Evolutionary conservation across 2,888 invertebrate species (phyloP).

Genomic region (Agrotis puta): DNA sequence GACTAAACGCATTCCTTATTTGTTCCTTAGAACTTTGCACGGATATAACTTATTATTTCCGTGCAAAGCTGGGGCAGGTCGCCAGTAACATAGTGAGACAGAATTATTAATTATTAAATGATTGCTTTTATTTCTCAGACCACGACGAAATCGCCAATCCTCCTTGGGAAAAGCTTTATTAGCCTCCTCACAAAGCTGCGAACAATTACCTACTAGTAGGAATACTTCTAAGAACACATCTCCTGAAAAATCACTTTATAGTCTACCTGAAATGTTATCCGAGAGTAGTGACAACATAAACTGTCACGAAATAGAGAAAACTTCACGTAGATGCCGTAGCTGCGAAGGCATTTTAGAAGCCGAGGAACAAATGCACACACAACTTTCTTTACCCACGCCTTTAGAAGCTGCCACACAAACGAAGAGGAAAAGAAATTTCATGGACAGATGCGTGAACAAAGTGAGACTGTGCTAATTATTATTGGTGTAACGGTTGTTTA

Average conservation of each 20-base stretch:
- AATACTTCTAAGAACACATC: constrained; percentile 84
- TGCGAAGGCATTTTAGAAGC: constrained; percentile 92
- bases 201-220: constrained; percentile 85
- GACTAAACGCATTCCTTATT: no score
- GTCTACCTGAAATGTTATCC: constrained; percentile 85
- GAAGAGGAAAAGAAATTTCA: constrained; percentile 95
- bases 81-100: not conserved
- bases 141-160: constrained; percentile 86
- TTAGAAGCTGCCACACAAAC: constrained; percentile 91
- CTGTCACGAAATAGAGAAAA: constrained; percentile 78
- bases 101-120: constrained; percentile 5
- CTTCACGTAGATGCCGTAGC: constrained; percentile 90
- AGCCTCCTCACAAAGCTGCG: constrained; percentile 85
- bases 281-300: constrained; percentile 85
- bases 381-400: constrained; percentile 90
- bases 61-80: no score
- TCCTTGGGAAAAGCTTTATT: constrained; percentile 84
- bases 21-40: no score
- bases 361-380: constrained; percentile 88
- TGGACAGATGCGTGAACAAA: constrained; percentile 96
- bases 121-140: constrained; percentile 77
- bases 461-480: constrained; percentile 93
- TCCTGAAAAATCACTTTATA: constrained; percentile 85
- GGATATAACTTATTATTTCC: no score
- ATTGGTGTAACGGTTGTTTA: constrained; percentile 67